Conservation (phyloP, 2,888 invertebrate genomes). For the Baccha elongata region DNA sequence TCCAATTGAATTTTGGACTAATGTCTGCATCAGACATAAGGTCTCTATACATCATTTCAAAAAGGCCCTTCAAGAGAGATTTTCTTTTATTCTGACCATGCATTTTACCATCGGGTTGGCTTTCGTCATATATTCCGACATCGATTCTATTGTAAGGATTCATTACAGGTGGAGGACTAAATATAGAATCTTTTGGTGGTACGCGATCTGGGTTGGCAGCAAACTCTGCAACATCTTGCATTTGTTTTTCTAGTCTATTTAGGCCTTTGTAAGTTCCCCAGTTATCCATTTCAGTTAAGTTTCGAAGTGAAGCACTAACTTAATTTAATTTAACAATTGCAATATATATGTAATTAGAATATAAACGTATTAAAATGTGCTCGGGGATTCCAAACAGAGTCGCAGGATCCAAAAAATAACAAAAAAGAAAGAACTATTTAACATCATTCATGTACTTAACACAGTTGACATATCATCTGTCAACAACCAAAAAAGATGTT, state of each 20-base stretch:
- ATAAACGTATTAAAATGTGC: too few species aligned
- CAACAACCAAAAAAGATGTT: too few species aligned
- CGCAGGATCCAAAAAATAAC: too few species aligned
- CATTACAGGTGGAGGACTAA: not conserved
- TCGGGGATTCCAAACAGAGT: too few species aligned
- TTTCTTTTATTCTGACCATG: not conserved
- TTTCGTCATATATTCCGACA: not conserved
- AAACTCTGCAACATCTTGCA: not conserved
- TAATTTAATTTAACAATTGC: too few species aligned
- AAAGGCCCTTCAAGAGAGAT: not conserved
- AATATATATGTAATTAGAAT: too few species aligned
- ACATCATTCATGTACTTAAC: too few species aligned
- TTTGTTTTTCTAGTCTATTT: not conserved
- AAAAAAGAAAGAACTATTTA: too few species aligned
- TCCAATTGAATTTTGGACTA: slow-evolving; percentile 9
- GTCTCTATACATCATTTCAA: slow-evolving; percentile 37
- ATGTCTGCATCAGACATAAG: slow-evolving; percentile 27
- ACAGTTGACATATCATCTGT: too few species aligned
- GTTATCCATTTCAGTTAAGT: too few species aligned
- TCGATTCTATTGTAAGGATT: not conserved
- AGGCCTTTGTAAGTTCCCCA: too few species aligned
- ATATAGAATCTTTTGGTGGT: not conserved
- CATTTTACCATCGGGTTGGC: not conserved
- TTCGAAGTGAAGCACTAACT: too few species aligned
- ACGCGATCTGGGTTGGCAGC: not conserved